These are phyloP conservation scores for Syngnathus rostellatus DNA, from an alignment of 2,797 vertebrate species.

Conservation along the genomic window DNA sequence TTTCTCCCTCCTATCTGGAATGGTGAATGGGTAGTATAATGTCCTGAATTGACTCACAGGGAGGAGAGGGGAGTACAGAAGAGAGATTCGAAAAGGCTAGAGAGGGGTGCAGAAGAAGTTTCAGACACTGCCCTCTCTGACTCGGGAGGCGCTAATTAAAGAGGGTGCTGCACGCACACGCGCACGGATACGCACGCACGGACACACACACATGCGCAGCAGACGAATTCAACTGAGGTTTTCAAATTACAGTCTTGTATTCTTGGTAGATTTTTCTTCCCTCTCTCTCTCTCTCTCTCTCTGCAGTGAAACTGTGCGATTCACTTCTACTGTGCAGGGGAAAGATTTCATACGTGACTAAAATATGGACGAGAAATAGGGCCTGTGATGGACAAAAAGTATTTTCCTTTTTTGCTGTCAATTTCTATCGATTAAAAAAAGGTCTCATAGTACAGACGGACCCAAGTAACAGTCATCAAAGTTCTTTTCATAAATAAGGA, in stretches of 20 bases:
- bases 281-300: conserved; percentile 35
- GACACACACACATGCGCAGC: conserved; percentile 21
- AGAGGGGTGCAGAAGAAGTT: conserved; percentile 13
- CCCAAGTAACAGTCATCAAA: conserved; percentile 30
- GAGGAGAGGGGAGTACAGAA: not conserved
- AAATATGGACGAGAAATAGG: not conserved
- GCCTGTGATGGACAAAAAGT: too few species aligned
- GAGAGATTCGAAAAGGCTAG: too few species aligned
- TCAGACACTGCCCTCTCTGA: conserved; percentile 39
- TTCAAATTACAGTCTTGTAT: conserved; percentile 66
- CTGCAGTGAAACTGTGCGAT: conserved; percentile 24
- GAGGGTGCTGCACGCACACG: conserved; percentile 18
- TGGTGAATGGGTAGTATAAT: not conserved
- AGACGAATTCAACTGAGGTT: conserved; percentile 62
- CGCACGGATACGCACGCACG: not conserved
- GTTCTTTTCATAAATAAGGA: conserved; percentile 24
- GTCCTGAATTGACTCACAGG: not conserved
- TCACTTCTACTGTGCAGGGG: not conserved
- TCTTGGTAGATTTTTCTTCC: conserved; percentile 43
- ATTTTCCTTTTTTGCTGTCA: too few species aligned
- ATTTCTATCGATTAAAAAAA: too few species aligned
- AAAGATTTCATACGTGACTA: not conserved
- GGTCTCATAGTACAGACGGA: conserved; percentile 1
- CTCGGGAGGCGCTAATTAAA: conserved; percentile 44
- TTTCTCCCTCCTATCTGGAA: not conserved